A percentile compares a stretch with the other conserved stretches of the same genome.
Evolutionary conservation across 2,113 vertebrate species (phyloP).

Genomic region (Protomyctophum bolini): DNA sequence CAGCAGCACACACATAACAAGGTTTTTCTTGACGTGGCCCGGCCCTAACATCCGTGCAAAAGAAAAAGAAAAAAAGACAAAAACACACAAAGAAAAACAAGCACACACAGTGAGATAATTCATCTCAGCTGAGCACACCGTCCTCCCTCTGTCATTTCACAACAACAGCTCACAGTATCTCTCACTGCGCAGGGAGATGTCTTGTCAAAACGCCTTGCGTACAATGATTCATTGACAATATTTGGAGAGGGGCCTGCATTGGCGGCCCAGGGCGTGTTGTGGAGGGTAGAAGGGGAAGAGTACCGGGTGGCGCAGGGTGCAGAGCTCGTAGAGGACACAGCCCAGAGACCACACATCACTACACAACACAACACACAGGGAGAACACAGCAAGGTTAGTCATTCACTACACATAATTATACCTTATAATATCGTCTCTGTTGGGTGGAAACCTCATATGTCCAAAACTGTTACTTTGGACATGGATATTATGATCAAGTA

Average conservation of each 20-base stretch:
- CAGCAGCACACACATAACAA: too few species aligned
- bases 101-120: slow-evolving; percentile 5
- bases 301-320: slow-evolving; percentile 91
- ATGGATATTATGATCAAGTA: too few species aligned
- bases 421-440: too few species aligned
- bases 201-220: not conserved
- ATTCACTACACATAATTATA: too few species aligned
- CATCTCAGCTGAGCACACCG: slow-evolving; percentile 15
- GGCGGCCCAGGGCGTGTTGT: not conserved
- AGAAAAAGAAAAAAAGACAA: not conserved
- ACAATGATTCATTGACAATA: slow-evolving; percentile 11
- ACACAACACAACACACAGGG: slow-evolving; percentile 59
- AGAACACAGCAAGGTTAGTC: too few species aligned
- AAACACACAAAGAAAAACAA: not conserved
- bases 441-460: too few species aligned
- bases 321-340: slow-evolving; percentile 93
- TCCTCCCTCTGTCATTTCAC: not conserved
- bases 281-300: not conserved
- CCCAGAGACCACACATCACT: slow-evolving; percentile 97
- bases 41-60: too few species aligned
- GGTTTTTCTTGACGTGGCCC: too few species aligned
- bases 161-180: slow-evolving; percentile 6
- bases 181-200: slow-evolving; percentile 7
- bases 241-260: slow-evolving; percentile 21
- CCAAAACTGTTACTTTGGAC: too few species aligned